Conservation (phyloP, 2,888 invertebrate species). For the Aleiodes leptofemur region DNA sequence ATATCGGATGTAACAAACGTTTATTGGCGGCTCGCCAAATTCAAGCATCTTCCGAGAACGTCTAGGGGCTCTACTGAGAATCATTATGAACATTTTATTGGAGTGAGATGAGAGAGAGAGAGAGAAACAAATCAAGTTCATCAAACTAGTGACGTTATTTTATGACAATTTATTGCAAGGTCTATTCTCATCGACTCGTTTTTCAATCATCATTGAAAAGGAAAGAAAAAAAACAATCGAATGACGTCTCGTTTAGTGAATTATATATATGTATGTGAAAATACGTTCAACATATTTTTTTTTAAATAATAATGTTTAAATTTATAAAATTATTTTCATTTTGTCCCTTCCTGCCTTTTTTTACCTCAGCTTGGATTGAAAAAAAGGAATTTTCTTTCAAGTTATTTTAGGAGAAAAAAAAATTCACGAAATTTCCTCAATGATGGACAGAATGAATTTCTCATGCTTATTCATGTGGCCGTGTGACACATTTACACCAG, state of each 20-base stretch:
- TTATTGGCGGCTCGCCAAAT: conserved; percentile 47
- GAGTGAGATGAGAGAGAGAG: background rate
- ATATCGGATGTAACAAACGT: conserved; percentile 44
- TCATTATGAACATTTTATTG: conserved; percentile 15
- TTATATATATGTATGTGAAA: background rate
- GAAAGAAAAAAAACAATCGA: conserved; percentile 8
- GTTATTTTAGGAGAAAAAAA: background rate
- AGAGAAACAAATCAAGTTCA: background rate
- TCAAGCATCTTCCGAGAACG: conserved; percentile 45
- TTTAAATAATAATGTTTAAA: no score
- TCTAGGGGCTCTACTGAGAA: background rate
- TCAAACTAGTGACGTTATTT: conserved; percentile 3
- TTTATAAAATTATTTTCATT: no score
- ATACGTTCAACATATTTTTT: background rate
- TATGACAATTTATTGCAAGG: background rate
- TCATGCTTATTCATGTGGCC: conserved; percentile 28
- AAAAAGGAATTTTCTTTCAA: no score
- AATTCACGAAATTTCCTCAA: conserved; percentile 7
- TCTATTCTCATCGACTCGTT: background rate
- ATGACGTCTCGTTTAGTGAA: background rate
- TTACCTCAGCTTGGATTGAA: no score
- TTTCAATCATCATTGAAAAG: background rate
- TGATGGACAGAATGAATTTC: conserved; percentile 26
- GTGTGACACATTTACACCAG: conserved; percentile 36
- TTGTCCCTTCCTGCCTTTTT: no score